Conservation (phyloP, 2,888 invertebrate genomes). For the Trimorus sp. region DNA sequence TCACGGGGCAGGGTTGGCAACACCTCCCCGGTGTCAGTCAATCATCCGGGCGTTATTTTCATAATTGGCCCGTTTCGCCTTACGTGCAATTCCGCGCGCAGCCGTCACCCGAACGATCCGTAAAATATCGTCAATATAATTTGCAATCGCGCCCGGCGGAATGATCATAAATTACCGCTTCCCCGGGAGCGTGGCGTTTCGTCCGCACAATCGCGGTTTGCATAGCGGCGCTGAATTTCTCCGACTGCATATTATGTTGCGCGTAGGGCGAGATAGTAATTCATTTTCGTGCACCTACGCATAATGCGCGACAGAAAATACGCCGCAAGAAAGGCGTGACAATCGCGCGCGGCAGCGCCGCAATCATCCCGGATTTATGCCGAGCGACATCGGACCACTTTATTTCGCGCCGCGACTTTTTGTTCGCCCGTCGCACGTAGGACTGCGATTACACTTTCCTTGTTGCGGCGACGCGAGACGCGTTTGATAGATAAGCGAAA, state of each 20-base stretch:
- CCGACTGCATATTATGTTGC: conserved; percentile 46
- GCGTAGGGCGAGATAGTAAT: conserved; percentile 38
- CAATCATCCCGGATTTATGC: conserved; percentile 42
- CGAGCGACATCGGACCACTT: conserved; percentile 37
- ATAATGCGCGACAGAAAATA: conserved; percentile 50
- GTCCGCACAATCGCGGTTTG: conserved; percentile 37
- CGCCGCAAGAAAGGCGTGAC: conserved; percentile 59
- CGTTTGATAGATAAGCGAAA: conserved; percentile 31
- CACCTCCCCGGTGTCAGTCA: conserved; percentile 16
- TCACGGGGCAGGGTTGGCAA: background rate
- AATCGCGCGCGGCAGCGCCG: conserved; percentile 55
- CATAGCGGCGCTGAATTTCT: conserved; percentile 46
- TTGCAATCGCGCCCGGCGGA: conserved; percentile 37
- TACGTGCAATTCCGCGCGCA: conserved; percentile 23
- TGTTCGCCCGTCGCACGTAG: background rate
- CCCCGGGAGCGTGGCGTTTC: conserved; percentile 36
- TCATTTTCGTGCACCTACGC: conserved; percentile 60
- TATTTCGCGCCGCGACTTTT: conserved; percentile 25
- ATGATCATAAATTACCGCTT: conserved; percentile 46
- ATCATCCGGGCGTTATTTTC: conserved; percentile 34
- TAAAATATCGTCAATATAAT: conserved; percentile 52
- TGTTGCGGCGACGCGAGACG: conserved; percentile 22
- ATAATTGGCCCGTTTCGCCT: conserved; percentile 24
- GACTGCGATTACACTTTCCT: background rate
- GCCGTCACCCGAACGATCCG: conserved; percentile 23